Base-by-base conservation (phyloP, 2,797 vertebrate species). In the Gadopsis marmoratus region DNA sequence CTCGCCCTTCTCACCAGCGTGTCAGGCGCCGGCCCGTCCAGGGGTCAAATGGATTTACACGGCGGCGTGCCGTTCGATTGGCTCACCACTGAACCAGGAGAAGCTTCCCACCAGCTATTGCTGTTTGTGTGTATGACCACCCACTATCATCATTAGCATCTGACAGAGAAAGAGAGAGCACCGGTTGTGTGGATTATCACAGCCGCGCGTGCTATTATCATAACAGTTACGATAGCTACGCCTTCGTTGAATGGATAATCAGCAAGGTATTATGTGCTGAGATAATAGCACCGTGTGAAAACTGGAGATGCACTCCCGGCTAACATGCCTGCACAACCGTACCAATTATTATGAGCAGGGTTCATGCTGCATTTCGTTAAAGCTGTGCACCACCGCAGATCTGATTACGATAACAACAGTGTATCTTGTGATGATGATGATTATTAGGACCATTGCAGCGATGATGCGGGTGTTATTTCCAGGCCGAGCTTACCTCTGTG, bases 211-310 rank as follows among this genome's bases (percentile, higher is more conserved):
- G 84, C 90, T 89, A 94, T 93, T 93, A 93, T 89, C 88, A 91
- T 90, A 93, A 90, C 90, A 81, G 90, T 90, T 89, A 87, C 37
- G 86, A 84, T 89, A 88, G 90, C 87, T 87, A 83, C 83, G 86
- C 87, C 89, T 90, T 88, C 70, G 74, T 71, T 93, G 92, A 93
- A 94, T 88, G 85, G 93, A 91, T 93, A 93, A 94, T 94, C 93
- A 94, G 91, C 82, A 75, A 91, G 93, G 91, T 93, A 94, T 94
- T 94, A 93, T 93, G 76, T 86, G 83, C 91, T 81, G 86, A 80
- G 85, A 94, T 92, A 93, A 93, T 93, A 85, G 92, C 92, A 87
- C 79, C 37, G 80, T 91, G 89, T 89, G 86, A 90, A 91, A 90
- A 88, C 84, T 84, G 71, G 87, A 69, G 86, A 90, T 84, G 81